Evolutionary conservation across 2,113 vertebrate species (phyloP), one percentile per base, ranked within the genome.

Genomic region (Neodon shergylaensis): DNA sequence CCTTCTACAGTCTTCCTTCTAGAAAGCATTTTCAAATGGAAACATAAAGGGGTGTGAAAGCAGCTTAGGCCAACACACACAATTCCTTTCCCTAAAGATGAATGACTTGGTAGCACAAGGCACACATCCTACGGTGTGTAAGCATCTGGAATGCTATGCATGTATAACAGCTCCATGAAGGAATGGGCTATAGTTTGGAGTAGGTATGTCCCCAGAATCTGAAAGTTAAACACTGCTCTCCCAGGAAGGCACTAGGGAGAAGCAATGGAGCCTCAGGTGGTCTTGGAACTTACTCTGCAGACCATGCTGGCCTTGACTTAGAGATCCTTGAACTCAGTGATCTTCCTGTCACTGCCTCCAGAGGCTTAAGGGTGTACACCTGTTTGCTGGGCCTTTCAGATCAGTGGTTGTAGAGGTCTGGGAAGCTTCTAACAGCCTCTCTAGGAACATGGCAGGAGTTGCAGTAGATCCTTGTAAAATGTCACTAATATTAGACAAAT

Each of bases 101-200:
- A 0, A 9, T 52, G 44, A 47, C 19, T 44, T 52, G 17, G 24
- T 28, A n/a, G 44, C n/a, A 49, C 9, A 39, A 73, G 79, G 31
- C 0, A 58, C 49, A 54, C 0, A 1, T 39, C 70, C 28, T 39
- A 2, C 26, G 21, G 5, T 58, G 17, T 47, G 26, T 52, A 0
- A 39, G 31, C 36, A 24, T 19, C 26, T 65, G 3, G 61, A 66
- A 5, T 26, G 16, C 6, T 12, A 24, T 26, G 7, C 49, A 44
- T 5, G 4, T 26, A 1, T 19, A 58, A 49, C 31, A 68, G 9
- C 14, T 42, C n/a, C 39, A 44, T 1, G 31, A 39, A 81, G 24
- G 63, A 10, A 87, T 54, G 52, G n/a, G 19, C 36, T 86, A 22
- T 24, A 26, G 14, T 76, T 33, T 31, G 26, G 36, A 36, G 4